A percentile compares a stretch with the other conserved stretches of the same genome.
phyloP scores from a whole-genome alignment of 2,888 invertebrate species.

The Itoplectis maculator region DNA sequence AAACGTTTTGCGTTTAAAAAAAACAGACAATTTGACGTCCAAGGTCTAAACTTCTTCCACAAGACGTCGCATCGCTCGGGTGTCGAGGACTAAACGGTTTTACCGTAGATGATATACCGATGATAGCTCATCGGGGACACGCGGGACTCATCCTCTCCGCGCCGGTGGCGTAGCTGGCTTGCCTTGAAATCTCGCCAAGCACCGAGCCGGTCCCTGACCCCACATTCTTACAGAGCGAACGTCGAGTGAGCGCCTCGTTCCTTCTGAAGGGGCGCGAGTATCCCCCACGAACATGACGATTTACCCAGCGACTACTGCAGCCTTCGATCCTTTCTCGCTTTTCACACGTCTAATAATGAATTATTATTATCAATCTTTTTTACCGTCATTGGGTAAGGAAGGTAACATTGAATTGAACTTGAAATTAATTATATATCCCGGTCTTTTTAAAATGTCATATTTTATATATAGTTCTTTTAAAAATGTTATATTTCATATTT shows the following conservation, averaged over 20 bases:
- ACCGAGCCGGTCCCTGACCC: slow-evolving; percentile 80
- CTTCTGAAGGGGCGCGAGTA: slow-evolving; percentile 46
- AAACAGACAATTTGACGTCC: too few relatives aligned
- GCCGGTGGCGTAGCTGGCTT: slow-evolving; percentile 74
- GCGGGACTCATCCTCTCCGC: slow-evolving; percentile 44
- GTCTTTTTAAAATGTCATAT: too few relatives aligned
- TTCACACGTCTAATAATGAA: neutral
- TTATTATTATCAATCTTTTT: neutral
- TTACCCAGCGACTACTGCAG: neutral
- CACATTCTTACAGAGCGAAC: slow-evolving; percentile 74
- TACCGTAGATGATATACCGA: slow-evolving; percentile 39
- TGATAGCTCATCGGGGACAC: slow-evolving; percentile 44
- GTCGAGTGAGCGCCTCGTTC: slow-evolving; percentile 41
- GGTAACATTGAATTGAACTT: too few relatives aligned
- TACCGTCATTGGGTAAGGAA: too few relatives aligned
- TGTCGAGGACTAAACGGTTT: neutral
- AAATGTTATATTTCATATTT: too few relatives aligned
- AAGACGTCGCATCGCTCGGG: neutral
- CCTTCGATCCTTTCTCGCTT: neutral
- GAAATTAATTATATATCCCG: too few relatives aligned
- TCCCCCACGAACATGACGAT: slow-evolving; percentile 5
- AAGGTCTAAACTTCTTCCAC: neutral
- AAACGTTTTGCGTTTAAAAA: neutral
- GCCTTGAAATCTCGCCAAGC: slow-evolving; percentile 78
- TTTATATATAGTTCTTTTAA: too few relatives aligned